Base-by-base conservation (phyloP, 2,888 invertebrate species). In the Apamea monoglypha region DNA sequence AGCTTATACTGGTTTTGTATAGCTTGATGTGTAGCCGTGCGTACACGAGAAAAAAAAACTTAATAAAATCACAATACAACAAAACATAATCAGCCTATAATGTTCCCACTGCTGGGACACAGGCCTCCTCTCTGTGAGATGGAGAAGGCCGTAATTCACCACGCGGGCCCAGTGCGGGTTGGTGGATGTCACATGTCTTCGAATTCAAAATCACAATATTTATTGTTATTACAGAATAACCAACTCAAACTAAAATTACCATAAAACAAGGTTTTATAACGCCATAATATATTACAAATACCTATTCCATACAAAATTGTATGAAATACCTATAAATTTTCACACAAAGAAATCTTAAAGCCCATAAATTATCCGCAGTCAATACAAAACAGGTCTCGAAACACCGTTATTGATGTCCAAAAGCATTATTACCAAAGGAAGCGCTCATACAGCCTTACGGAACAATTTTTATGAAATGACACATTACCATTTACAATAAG, bases 401-500 rank as follows among this genome's bases (percentile, higher is more conserved):
- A 83, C 53, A 76, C 75, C 83, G 74, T 88, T 88, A 90, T 86
- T 80, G 83, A 90, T 87, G 83, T 72, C 74, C 71, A 81, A 86
- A 63, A 80, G 79, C 83, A 83, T 88, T 85, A 85, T 64, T 69
- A 73, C 66, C 64, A 44, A 76, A 87, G 84, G 77, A 77, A 76
- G 66, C 71, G 47, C 66, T 44, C 75, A 74, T 70, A 76, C 76
- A 84, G 67, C 44, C 47, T 80, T 63, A 79, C 73, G 74, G 80
- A 77, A 85, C 81, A 83, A 83, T 80, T 87, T 90, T 88, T 87
- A 87, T 78, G 75, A 92, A 89, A 89, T 92, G 91, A 92, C 92
- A 92, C 91, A 92, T 92, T 90, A 90, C 85, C 91, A 87, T 90
- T 92, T 90, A 90, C 86, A 90, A 87, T 90, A 92, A 91, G 89